A percentile compares a stretch with the other conserved stretches of the same genome.
Conservation (phyloP, 2,113 vertebrate genomes). For the Chascanopsetta lugubris region DNA sequence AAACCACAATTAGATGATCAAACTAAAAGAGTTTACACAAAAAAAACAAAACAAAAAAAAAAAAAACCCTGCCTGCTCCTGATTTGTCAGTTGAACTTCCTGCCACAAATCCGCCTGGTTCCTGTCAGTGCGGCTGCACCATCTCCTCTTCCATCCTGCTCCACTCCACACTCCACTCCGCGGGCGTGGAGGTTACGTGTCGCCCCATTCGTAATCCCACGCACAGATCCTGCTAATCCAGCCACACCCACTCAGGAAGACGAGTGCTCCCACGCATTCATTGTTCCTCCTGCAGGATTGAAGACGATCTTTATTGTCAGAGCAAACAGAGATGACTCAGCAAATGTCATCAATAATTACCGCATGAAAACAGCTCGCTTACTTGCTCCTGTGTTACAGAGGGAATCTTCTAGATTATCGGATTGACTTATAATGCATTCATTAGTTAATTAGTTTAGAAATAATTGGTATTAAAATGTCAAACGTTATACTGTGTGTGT, state of each 20-base stretch:
- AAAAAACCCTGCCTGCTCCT: too few species aligned
- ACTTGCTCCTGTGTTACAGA: too few species aligned
- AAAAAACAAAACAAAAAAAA: too few species aligned
- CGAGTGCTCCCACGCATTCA: background rate
- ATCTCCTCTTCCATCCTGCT: background rate
- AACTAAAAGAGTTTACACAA: too few species aligned
- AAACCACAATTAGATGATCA: too few species aligned
- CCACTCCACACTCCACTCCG: slow-evolving; percentile 4
- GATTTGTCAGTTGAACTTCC: background rate
- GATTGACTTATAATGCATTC: too few species aligned
- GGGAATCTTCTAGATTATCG: too few species aligned
- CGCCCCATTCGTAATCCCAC: slow-evolving; percentile 43
- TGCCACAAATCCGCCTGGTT: slow-evolving; percentile 9
- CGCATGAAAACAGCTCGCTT: too few species aligned
- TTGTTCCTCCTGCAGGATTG: slow-evolving; percentile 5
- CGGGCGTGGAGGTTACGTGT: slow-evolving; percentile 16
- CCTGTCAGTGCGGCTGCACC: background rate
- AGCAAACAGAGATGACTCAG: background rate
- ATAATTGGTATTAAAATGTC: too few species aligned
- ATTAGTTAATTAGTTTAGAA: too few species aligned
- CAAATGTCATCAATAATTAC: background rate
- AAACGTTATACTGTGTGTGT: too few species aligned
- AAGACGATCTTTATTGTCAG: background rate
- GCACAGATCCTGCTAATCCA: slow-evolving; percentile 46
- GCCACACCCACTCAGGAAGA: slow-evolving; percentile 21